phyloP scores from a whole-genome alignment of 2,797 vertebrate genomes.

The Gymnoscopelus braueri region DNA sequence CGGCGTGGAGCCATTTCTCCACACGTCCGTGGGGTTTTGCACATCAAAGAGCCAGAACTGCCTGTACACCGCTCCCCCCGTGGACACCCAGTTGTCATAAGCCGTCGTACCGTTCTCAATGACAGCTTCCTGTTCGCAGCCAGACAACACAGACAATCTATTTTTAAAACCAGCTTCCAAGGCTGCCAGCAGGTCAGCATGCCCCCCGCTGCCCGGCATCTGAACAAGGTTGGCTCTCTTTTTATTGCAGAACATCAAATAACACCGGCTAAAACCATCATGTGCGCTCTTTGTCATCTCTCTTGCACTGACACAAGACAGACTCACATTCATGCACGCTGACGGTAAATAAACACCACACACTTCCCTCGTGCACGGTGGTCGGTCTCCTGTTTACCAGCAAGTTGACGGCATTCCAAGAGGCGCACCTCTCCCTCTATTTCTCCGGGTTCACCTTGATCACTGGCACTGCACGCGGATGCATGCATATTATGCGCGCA shows the following conservation, averaged over 20 bases:
- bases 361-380: slow-evolving; percentile 22
- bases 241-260: slow-evolving; percentile 13
- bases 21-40: slow-evolving; percentile 83
- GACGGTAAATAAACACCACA: slow-evolving; percentile 31
- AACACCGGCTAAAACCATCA: neutral
- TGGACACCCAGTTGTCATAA: slow-evolving; percentile 86
- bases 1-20: slow-evolving; percentile 72
- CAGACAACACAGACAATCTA: slow-evolving; percentile 48
- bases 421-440: slow-evolving; percentile 28
- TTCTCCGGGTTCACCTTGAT: slow-evolving; percentile 75
- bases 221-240: neutral
- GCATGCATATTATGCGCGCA: neutral
- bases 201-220: slow-evolving; percentile 40
- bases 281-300: neutral
- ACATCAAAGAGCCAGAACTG: slow-evolving; percentile 94
- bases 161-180: slow-evolving; percentile 66
- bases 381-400: slow-evolving; percentile 29
- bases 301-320: neutral
- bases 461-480: slow-evolving; percentile 6
- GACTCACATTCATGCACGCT: slow-evolving; percentile 24
- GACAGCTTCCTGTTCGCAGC: slow-evolving; percentile 81
- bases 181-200: slow-evolving; percentile 64
- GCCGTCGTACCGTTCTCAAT: slow-evolving; percentile 89
- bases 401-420: slow-evolving; percentile 29
- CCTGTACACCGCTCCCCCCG: slow-evolving; percentile 84